phyloP scores from a whole-genome alignment of 2,113 vertebrate genomes.

The Gorsachius goisagi region DNA sequence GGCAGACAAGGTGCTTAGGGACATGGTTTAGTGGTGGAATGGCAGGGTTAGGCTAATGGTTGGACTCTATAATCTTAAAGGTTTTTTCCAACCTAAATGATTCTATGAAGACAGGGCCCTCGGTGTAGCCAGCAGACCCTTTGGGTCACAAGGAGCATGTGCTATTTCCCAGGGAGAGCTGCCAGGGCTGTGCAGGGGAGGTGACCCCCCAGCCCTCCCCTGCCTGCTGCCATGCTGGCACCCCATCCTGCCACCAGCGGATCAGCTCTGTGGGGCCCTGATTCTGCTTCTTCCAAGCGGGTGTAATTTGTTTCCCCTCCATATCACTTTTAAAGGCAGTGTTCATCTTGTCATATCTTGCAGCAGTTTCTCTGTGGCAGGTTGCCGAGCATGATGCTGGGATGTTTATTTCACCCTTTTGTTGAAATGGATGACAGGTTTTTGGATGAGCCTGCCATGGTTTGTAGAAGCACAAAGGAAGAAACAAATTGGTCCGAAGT shows the following conservation, averaged over 20 bases:
- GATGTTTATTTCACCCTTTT: constrained; percentile 51
- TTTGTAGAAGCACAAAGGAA: constrained; percentile 8
- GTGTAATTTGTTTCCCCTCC: neutral
- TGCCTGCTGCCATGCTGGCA: neutral
- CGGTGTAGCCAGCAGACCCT: neutral
- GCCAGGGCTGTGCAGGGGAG: neutral
- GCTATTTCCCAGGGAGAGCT: neutral
- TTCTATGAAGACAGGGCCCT: neutral
- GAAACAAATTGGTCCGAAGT: constrained; percentile 8
- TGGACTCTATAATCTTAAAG: no score
- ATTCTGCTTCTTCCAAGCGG: neutral
- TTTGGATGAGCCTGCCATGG: neutral
- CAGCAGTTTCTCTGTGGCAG: constrained; percentile 47
- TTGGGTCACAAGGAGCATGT: neutral
- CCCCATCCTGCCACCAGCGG: neutral
- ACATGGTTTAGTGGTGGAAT: no score
- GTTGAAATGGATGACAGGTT: constrained; percentile 47
- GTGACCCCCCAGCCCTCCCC: neutral
- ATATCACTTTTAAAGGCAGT: neutral
- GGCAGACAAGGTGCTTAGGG: no score
- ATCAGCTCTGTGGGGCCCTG: neutral
- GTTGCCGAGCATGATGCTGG: constrained; percentile 35
- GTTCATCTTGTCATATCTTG: constrained; percentile 47
- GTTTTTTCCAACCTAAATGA: no score
- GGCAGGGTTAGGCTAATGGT: no score